Conservation (phyloP, 2,888 invertebrate species). For the Coleophora deauratella region DNA sequence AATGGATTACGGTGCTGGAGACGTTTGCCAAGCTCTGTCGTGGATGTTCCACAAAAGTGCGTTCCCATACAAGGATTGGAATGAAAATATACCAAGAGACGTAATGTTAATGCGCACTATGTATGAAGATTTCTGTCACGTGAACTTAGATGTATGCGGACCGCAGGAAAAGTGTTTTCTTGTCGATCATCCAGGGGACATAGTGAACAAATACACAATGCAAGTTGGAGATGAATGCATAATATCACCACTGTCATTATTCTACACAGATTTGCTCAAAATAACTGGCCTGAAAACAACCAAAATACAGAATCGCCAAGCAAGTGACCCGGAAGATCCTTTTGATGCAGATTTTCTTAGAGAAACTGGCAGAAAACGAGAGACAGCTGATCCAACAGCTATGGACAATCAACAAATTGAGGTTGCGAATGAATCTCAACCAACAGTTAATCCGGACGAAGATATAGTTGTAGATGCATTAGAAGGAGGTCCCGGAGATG, state of each 20-base stretch:
- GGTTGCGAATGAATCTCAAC: conserved; percentile 62
- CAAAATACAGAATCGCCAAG: conserved; percentile 81
- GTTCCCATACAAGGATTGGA: conserved; percentile 90
- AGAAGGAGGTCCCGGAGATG: conserved; percentile 73
- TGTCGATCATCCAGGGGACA: conserved; percentile 81
- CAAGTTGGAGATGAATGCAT: conserved; percentile 94
- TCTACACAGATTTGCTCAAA: conserved; percentile 90
- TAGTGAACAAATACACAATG: conserved; percentile 81
- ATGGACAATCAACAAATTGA: conserved; percentile 67
- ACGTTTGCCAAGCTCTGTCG: conserved; percentile 91
- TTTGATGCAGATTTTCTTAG: conserved; percentile 93
- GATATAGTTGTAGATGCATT: conserved; percentile 82
- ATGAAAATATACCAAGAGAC: conserved; percentile 82
- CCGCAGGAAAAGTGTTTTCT: conserved; percentile 87
- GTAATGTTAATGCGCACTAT: conserved; percentile 85
- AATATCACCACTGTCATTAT: conserved; percentile 90
- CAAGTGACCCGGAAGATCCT: conserved; percentile 91
- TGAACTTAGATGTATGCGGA: conserved; percentile 92
- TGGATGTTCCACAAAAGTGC: conserved; percentile 92
- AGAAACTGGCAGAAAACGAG: conserved; percentile 83
- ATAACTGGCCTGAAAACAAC: conserved; percentile 85
- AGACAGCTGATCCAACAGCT: conserved; percentile 50
- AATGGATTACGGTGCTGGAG: conserved; percentile 92
- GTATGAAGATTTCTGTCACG: conserved; percentile 93
- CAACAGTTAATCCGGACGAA: conserved; percentile 74